These are phyloP conservation scores for Brachionus rotundiformis DNA, from an alignment of 1,140 invertebrate genomes.

Conservation along the genomic window DNA sequence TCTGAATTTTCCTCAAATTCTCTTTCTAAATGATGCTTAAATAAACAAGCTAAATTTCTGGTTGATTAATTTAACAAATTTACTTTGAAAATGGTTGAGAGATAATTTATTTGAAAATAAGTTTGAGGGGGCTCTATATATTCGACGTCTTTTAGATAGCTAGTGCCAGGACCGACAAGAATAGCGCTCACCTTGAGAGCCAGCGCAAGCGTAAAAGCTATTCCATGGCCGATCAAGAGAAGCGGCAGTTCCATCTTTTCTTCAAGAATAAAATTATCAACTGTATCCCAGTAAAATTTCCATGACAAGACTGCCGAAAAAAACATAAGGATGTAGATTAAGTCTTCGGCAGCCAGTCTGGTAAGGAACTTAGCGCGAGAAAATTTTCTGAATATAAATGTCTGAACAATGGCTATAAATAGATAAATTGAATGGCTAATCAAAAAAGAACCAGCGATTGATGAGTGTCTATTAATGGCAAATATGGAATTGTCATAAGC, in stretches of 20 bases:
- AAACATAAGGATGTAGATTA: slow-evolving; percentile 46
- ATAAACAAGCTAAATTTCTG: neutral
- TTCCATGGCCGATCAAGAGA: neutral
- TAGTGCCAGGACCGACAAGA: slow-evolving; percentile 40
- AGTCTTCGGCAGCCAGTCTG: slow-evolving; percentile 16
- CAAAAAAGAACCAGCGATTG: slow-evolving; percentile 17
- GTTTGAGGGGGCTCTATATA: neutral
- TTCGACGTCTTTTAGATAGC: slow-evolving; percentile 42
- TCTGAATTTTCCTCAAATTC: slow-evolving; percentile 21
- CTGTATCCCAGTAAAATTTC: slow-evolving; percentile 37
- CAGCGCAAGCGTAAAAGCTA: neutral
- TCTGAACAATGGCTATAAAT: slow-evolving; percentile 14
- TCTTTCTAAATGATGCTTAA: slow-evolving; percentile 37
- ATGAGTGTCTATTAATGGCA: neutral
- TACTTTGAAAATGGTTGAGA: slow-evolving; percentile 46
- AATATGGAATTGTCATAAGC: slow-evolving; percentile 36
- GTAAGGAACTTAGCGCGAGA: neutral
- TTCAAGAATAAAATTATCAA: slow-evolving; percentile 8
- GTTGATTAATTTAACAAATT: neutral
- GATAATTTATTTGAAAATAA: slow-evolving; percentile 49
- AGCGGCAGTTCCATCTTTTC: slow-evolving; percentile 13
- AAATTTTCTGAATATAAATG: slow-evolving; percentile 36
- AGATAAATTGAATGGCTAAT: slow-evolving; percentile 44
- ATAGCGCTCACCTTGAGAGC: slow-evolving; percentile 40
- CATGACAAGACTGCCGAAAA: slow-evolving; percentile 44